Evolutionary conservation across 2,888 invertebrate species (phyloP).

Genomic region (Drosophila kuntzei): DNA sequence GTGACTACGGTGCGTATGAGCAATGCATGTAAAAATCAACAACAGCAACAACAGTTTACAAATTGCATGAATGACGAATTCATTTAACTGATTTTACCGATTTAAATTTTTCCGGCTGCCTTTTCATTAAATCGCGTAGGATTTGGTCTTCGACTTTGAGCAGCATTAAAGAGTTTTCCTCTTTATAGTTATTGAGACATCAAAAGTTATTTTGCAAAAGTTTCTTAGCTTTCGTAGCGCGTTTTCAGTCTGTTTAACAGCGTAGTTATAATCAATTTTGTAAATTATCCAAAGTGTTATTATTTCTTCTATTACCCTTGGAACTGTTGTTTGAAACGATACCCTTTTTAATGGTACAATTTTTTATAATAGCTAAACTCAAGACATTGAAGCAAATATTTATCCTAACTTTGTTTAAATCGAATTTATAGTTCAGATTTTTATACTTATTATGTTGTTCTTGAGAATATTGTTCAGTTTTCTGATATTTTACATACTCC

Average conservation of each 20-base stretch:
- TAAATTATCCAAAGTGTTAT: slow-evolving; percentile 3
- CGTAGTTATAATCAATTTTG: slow-evolving; percentile 17
- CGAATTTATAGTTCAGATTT: neutral
- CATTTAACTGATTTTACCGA: slow-evolving; percentile 11
- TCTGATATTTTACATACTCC: too few relatives aligned
- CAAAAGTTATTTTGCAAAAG: slow-evolving; percentile 19
- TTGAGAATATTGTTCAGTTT: too few relatives aligned
- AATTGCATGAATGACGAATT: slow-evolving; percentile 10
- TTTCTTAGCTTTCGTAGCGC: slow-evolving; percentile 10
- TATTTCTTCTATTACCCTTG: neutral
- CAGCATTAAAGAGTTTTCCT: slow-evolving; percentile 8
- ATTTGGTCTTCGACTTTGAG: neutral
- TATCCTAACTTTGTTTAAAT: neutral
- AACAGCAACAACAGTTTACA: slow-evolving; percentile 13
- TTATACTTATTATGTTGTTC: neutral
- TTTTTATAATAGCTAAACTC: neutral
- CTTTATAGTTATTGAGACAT: slow-evolving; percentile 23
- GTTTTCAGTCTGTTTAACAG: slow-evolving; percentile 24
- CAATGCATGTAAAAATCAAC: slow-evolving; percentile 24
- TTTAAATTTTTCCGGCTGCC: neutral
- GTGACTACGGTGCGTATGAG: slow-evolving; percentile 46
- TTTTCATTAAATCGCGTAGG: neutral
- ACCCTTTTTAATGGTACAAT: neutral
- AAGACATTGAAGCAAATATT: neutral
- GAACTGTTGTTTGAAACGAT: neutral